A percentile compares a stretch with the other conserved stretches of the same genome.
Evolutionary conservation across 2,888 invertebrate species (phyloP).

Genomic region (Pollenia amentaria): DNA sequence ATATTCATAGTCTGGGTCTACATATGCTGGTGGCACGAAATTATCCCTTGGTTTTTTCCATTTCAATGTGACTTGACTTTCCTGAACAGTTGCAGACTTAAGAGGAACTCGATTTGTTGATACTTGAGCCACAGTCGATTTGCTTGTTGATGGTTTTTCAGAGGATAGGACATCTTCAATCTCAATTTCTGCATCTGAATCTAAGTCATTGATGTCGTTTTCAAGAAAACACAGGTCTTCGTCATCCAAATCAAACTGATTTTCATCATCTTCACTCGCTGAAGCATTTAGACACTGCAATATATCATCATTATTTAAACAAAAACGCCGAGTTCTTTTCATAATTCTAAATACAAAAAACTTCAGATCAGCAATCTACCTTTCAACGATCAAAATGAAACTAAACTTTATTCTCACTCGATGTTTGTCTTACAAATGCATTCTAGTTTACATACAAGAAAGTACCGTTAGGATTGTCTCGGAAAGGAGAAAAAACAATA

Average conservation of each 20-base stretch:
- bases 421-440: too few species aligned
- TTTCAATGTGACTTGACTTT: too few species aligned
- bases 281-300: conserved; percentile 11
- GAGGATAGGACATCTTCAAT: conserved; percentile 28
- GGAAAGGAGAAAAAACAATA: too few species aligned
- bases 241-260: conserved; percentile 3
- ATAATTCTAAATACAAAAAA: not conserved
- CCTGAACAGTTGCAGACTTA: too few species aligned
- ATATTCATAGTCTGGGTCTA: too few species aligned
- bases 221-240: conserved; percentile 2
- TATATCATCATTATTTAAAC: conserved; percentile 13
- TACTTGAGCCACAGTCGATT: too few species aligned
- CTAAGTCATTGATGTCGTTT: conserved; percentile 20
- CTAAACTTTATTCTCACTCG: not conserved
- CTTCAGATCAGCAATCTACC: conserved; percentile 21
- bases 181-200: conserved; percentile 23
- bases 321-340: conserved; percentile 19
- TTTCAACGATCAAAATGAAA: not conserved
- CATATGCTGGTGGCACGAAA: too few species aligned
- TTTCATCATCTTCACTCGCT: conserved; percentile 12
- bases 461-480: too few species aligned
- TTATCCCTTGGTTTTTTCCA: too few species aligned
- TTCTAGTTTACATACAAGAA: too few species aligned
- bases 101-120: too few species aligned
- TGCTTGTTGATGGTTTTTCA: conserved; percentile 28